phyloP scores from a whole-genome alignment of 2,888 invertebrate genomes.

The Galerucella nymphaeae region DNA sequence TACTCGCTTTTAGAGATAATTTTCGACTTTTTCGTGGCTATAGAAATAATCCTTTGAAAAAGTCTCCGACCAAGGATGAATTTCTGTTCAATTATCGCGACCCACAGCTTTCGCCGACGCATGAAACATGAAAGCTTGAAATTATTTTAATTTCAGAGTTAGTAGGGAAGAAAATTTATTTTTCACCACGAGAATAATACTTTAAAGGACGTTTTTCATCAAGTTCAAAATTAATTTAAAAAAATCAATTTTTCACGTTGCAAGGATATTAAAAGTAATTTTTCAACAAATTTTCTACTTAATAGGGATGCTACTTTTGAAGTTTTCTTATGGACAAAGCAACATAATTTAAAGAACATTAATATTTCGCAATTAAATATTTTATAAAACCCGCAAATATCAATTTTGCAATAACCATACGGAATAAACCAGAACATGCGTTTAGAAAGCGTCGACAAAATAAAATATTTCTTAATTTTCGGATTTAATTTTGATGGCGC shows the following conservation, averaged over 20 bases:
- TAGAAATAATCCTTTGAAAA: neutral
- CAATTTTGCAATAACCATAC: slow-evolving; percentile 3
- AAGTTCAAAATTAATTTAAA: too few relatives aligned
- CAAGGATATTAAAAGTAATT: too few relatives aligned
- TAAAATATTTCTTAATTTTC: slow-evolving; percentile 11
- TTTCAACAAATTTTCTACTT: too few relatives aligned
- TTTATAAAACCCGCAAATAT: neutral
- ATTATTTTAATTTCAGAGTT: neutral
- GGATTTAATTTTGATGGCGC: slow-evolving; percentile 17
- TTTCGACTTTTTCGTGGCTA: slow-evolving; percentile 3
- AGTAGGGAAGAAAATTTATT: neutral
- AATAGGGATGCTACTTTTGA: too few relatives aligned
- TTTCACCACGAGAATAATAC: too few relatives aligned
- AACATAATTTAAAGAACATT: too few relatives aligned
- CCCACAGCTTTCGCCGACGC: neutral
- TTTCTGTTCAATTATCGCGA: neutral
- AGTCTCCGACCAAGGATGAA: neutral
- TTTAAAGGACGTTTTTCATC: too few relatives aligned
- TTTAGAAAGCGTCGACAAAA: slow-evolving; percentile 26
- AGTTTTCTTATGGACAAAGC: too few relatives aligned
- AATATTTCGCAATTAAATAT: neutral
- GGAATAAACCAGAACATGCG: slow-evolving; percentile 14
- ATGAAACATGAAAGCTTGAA: too few relatives aligned
- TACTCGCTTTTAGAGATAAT: slow-evolving; percentile 6
- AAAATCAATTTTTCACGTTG: too few relatives aligned